Base-by-base conservation (phyloP, 2,888 invertebrate species). In the Gymnocheta viridis region DNA sequence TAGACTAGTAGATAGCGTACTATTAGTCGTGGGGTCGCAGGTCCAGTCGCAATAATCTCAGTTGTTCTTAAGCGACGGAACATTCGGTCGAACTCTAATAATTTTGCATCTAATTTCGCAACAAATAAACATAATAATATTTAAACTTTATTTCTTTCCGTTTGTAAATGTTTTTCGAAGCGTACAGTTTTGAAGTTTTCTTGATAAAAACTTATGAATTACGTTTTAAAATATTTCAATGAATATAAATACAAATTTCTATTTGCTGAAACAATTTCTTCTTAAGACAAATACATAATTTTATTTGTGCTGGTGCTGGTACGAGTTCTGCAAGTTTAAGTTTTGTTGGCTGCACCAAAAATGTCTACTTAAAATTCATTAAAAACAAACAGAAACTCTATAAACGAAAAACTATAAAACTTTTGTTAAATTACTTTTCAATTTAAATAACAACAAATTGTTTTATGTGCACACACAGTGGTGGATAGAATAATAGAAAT, bases 361-460 rank as follows among this genome's bases (percentile, higher is more conserved):
- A 56, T 54, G 67, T 66, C 44, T 81, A 62, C 60, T 44, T 7
- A 56, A 81, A 74, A 56, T 56, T 72, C 38, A 79, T 79, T 54
- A 24, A 24, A 56, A 44, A 19, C n/a, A 27, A 32, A 56, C 32
- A 56, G 6, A 47, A 41, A 66, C 66, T 76, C 66, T 56, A n/a
- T n/a, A 41, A 76, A 76, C 24, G 47, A 60, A 70, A 24, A 81
- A 74, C 62, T 79, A 72, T 79, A 76, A 81, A 82, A 82, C 54
- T 76, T 76, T 70, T 69, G 74, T 82, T 76, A 82, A 82, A 82
- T 82, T 82, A 76, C 81, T 76, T 82, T 82, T 76, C 38, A 64
- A 60, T 67, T 64, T 64, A 79, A 79, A 72, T 56, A 72, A 81
- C 64, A 74, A 74, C 47, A 76, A 74, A 79, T 27, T 66, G 44